Evolutionary conservation across 2,888 invertebrate genomes (phyloP).

Genomic region (Napeogenes sylphis): DNA sequence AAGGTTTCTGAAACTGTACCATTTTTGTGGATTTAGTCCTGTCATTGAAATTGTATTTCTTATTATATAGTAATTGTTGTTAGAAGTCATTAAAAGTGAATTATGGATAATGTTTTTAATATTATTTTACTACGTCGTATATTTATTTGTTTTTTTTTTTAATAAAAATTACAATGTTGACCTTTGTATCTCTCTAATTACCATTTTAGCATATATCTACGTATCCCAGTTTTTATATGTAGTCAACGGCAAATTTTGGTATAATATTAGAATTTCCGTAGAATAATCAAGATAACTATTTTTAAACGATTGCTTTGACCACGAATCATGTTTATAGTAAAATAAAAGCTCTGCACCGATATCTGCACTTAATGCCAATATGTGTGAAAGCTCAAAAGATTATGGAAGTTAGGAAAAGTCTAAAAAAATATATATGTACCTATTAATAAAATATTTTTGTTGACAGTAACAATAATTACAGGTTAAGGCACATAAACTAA

Average conservation of each 20-base stretch:
- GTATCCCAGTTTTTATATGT: slow-evolving; percentile 7
- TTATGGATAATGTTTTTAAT: no score
- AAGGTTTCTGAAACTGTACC: neutral
- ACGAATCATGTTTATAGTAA: slow-evolving; percentile 11
- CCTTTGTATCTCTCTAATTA: no score
- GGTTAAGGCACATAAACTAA: no score
- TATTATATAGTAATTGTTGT: neutral
- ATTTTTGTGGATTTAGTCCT: neutral
- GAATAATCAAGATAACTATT: slow-evolving; percentile 12
- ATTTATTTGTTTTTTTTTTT: no score
- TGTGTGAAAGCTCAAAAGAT: neutral
- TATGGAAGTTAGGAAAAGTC: no score
- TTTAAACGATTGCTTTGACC: slow-evolving; percentile 14
- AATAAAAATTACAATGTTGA: no score
- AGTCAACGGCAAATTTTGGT: neutral
- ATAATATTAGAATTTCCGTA: slow-evolving; percentile 7
- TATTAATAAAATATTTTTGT: no score
- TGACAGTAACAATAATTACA: no score
- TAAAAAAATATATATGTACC: no score
- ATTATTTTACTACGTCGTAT: no score
- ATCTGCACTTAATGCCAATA: slow-evolving; percentile 5
- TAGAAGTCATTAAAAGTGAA: no score
- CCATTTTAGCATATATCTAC: neutral
- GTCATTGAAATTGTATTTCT: neutral
- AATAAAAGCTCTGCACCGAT: slow-evolving; percentile 18